Conservation (phyloP, 2,113 vertebrate genomes). For the Microcebus jonahi region DNA sequence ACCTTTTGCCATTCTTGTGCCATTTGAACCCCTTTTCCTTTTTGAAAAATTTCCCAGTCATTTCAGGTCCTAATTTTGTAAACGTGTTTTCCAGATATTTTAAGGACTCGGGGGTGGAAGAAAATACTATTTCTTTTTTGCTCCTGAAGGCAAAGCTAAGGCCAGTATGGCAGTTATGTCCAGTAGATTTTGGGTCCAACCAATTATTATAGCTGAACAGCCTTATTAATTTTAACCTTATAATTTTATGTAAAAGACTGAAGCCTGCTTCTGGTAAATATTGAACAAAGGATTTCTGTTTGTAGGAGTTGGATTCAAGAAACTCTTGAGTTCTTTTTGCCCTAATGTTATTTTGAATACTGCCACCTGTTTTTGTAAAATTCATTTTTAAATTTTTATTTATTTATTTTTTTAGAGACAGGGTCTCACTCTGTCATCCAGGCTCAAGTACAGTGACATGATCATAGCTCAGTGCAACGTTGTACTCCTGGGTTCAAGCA, state of each 20-base stretch:
- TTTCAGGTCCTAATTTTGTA: neutral
- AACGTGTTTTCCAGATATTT: neutral
- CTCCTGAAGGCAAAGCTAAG: neutral
- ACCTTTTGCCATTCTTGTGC: neutral
- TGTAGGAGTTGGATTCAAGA: neutral
- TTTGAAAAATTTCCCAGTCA: neutral
- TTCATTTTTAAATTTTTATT: no score
- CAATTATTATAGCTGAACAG: neutral
- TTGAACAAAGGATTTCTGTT: constrained; percentile 18
- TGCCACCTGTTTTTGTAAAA: neutral
- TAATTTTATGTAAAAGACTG: neutral
- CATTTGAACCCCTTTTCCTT: neutral
- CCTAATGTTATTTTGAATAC: neutral
- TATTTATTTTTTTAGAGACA: no score
- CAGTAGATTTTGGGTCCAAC: neutral
- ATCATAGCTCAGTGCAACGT: no score
- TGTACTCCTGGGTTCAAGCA: no score
- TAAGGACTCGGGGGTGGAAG: neutral
- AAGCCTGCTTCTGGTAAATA: neutral
- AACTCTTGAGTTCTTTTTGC: constrained; percentile 15
- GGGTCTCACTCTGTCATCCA: no score
- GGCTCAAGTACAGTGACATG: no score
- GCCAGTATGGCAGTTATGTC: neutral
- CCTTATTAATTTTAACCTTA: neutral
- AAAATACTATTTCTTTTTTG: constrained; percentile 4